Evolutionary conservation across 2,888 invertebrate genomes (phyloP).

Genomic region (Julus scanicus): DNA sequence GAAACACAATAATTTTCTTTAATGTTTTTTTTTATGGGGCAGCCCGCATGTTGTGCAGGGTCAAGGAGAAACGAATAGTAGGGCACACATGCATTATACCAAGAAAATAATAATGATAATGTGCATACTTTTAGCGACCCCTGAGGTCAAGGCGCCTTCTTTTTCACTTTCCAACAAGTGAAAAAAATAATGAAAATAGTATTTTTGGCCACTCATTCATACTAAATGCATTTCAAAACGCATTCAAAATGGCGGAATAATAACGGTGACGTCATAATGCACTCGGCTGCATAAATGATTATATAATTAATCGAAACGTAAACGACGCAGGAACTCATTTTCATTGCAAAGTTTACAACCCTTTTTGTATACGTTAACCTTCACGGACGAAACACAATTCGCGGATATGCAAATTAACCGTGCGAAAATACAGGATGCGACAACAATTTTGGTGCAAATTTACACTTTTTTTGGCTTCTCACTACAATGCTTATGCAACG

Average conservation of each 20-base stretch:
- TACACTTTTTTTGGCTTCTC: not conserved
- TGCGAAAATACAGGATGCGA: not conserved
- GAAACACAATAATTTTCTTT: slow-evolving; percentile 9
- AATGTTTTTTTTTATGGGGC: not conserved
- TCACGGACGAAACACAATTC: not conserved
- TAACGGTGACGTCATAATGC: not conserved
- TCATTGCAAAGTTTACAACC: not conserved
- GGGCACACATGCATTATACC: not conserved
- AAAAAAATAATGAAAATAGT: not conserved
- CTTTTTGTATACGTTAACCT: slow-evolving; percentile 33
- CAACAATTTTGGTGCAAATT: slow-evolving; percentile 16
- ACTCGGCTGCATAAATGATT: not conserved
- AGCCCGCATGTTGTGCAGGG: slow-evolving; percentile 17
- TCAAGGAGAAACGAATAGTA: slow-evolving; percentile 4
- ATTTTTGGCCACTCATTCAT: slow-evolving; percentile 33
- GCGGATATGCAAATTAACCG: not conserved
- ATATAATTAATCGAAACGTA: not conserved
- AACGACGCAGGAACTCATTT: slow-evolving; percentile 19
- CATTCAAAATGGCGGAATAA: slow-evolving; percentile 18
- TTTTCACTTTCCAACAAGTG: not conserved
- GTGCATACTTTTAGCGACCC: slow-evolving; percentile 5
- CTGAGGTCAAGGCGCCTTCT: not conserved
- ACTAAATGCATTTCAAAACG: not conserved
- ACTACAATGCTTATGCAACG: no score
- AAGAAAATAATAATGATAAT: slow-evolving; percentile 15